phyloP scores from a whole-genome alignment of 30 jellyfish, hydroid and myxozoan species.

The Clytia hemisphaerica region DNA sequence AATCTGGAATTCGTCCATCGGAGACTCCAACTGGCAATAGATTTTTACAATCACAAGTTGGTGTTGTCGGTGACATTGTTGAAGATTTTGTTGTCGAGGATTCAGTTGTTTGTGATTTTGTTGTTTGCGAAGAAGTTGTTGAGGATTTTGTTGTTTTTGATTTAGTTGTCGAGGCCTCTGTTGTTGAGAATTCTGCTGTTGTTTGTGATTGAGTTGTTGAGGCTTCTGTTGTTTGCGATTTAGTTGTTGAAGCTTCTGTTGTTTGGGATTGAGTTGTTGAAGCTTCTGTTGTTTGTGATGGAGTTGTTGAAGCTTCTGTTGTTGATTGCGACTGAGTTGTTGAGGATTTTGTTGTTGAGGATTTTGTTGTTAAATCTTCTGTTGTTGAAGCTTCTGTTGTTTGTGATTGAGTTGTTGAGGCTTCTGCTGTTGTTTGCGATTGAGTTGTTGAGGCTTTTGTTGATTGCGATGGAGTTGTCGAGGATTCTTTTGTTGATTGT shows the following conservation, averaged over 20 bases:
- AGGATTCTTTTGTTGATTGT: neutral
- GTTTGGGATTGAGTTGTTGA: conserved; percentile 3
- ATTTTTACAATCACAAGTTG: conserved; percentile 13
- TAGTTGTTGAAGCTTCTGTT: conserved; percentile 1
- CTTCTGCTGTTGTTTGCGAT: too few species aligned
- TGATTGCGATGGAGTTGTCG: neutral
- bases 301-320: neutral
- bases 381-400: too few species aligned
- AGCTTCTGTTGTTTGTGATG: neutral
- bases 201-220: too few species aligned
- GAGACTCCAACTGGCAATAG: conserved; percentile 26
- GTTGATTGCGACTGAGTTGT: conserved; percentile 6
- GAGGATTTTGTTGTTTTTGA: neutral
- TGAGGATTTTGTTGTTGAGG: neutral
- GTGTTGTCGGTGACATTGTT: neutral
- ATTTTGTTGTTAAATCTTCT: neutral
- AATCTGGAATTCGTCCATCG: conserved; percentile 26
- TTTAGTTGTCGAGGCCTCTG: neutral
- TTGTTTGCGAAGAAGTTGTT: too few species aligned
- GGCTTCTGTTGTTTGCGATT: neutral
- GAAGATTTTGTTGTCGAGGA: neutral
- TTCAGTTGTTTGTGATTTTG: neutral
- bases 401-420: too few species aligned
- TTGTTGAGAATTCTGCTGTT: too few species aligned
- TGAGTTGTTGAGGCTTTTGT: too few species aligned